phyloP scores from a whole-genome alignment of 2,113 vertebrate species.

The Cynocephalus volans region DNA sequence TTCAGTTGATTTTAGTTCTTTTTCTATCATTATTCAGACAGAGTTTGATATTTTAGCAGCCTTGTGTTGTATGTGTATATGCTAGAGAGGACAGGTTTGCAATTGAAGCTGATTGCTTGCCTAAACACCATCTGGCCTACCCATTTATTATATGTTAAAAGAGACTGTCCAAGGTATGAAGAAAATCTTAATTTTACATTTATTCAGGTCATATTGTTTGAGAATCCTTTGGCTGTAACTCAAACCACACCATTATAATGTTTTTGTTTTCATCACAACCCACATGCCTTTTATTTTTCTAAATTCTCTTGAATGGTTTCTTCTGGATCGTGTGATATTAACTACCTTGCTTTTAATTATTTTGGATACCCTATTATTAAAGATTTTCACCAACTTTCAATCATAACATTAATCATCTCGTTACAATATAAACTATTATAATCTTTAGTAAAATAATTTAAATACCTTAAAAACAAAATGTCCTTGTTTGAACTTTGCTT shows the following conservation, averaged over 20 bases:
- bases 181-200: slow-evolving; percentile 72
- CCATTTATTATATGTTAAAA: slow-evolving; percentile 71
- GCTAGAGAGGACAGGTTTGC: slow-evolving; percentile 47
- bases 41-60: neutral
- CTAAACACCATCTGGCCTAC: slow-evolving; percentile 73
- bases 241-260: neutral
- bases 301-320: neutral
- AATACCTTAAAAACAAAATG: slow-evolving; percentile 24
- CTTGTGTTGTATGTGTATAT: neutral
- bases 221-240: slow-evolving; percentile 25
- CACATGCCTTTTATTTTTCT: neutral
- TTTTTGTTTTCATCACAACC: neutral
- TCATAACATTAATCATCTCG: neutral
- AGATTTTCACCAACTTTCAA: neutral
- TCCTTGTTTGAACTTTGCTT: neutral
- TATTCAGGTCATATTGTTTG: slow-evolving; percentile 49
- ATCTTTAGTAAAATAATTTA: neutral
- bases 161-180: slow-evolving; percentile 58
- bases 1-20: neutral
- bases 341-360: neutral
- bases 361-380: neutral
- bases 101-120: slow-evolving; percentile 52
- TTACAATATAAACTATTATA: neutral
- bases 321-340: neutral
- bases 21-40: slow-evolving; percentile 16